These are phyloP conservation scores for Crax fasciolata DNA, from an alignment of 2,797 vertebrate genomes.

Conservation along the genomic window DNA sequence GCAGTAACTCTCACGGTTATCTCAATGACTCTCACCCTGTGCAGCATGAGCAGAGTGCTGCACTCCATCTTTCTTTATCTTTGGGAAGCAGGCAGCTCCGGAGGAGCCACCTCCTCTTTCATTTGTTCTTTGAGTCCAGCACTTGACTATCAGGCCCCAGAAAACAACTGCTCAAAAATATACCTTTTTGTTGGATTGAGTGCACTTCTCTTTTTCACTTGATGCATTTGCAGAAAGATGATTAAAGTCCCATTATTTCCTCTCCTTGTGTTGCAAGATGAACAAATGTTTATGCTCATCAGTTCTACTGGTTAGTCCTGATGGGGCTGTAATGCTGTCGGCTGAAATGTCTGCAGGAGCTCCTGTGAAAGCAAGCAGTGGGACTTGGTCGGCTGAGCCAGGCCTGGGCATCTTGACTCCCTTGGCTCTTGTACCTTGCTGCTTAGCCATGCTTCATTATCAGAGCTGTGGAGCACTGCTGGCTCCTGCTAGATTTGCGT, in stretches of 20 bases:
- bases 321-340: background rate
- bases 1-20: background rate
- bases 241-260: conserved; percentile 35
- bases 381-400: background rate
- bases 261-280: background rate
- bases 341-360: background rate
- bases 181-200: conserved; percentile 17
- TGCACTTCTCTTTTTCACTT: background rate
- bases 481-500: background rate
- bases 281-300: background rate
- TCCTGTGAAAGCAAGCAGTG: background rate
- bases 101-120: conserved; percentile 23
- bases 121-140: conserved; percentile 26
- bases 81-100: conserved; percentile 46
- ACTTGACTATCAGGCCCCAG: conserved; percentile 20
- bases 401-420: background rate
- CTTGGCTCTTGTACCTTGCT: background rate
- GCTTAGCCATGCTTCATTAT: background rate
- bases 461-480: background rate
- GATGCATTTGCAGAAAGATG: background rate
- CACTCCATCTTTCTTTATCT: conserved; percentile 71
- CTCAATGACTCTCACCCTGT: conserved; percentile 9
- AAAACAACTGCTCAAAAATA: conserved; percentile 42
- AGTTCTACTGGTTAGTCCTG: background rate
- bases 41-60: conserved; percentile 1